Base-by-base conservation (phyloP, 2,888 invertebrate species). In the Beris morrisii region DNA sequence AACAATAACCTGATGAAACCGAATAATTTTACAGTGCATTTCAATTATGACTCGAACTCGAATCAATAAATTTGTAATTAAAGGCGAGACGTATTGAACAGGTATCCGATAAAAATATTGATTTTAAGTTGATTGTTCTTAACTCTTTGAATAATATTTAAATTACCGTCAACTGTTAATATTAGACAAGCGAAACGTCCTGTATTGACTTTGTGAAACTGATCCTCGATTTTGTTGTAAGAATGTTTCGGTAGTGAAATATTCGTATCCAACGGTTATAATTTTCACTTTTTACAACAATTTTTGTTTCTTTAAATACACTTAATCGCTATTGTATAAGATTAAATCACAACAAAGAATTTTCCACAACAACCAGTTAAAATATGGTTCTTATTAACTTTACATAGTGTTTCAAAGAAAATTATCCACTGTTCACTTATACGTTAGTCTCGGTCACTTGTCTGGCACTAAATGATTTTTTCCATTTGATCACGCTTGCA, bases 191-290 rank as follows among this genome's bases (percentile, higher is more conserved):
- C 80, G 73, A 73, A 80, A 80, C 73, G 80, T 80, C 72, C 80
- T 77, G 71, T 79, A 81, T 70, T 81, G 80, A 71, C 80, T 76
- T 74, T 81, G 80, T 50, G 81, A 73, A 71, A 81, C 80, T 67
- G 75, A 75, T 64, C 80, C 80, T 68, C 77, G 79, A 73, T 79
- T 79, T 22, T 22, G 22, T 22, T 22, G 22, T 22, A 22, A 22
- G 22, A 22, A 22, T 22, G 71, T 76, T 80, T 76, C 73, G 78
- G 72, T 81, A 81, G n/a, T 22, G 22, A 22, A 22, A 22, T 22
- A 80, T 78, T 80, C 80, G 81, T 80, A 22, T 22, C 22, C 77
- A 79, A 79, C 75, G 73, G 72, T 59, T 48, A 22, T 58, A 53
- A 46, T 50, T 48, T 54, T 15, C 57, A 48, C 31, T 66, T 50